Base-by-base conservation (phyloP, 2,888 invertebrate species). In the Leptogaster cylindrica region DNA sequence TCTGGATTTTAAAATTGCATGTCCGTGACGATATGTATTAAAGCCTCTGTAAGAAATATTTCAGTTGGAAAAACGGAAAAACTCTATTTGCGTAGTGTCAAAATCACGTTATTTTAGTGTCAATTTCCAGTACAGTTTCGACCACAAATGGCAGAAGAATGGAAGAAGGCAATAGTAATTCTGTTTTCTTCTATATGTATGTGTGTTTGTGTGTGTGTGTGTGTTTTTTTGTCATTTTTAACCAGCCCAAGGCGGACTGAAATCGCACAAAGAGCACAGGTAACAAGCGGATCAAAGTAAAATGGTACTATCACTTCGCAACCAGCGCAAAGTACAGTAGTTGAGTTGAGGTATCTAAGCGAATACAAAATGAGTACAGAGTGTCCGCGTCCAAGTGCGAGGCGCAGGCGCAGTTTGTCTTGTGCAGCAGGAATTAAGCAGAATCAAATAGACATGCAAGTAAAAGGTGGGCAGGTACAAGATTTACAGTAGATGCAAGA, bases 391-490 rank as follows among this genome's bases (percentile, higher is more conserved):
- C 31, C 33, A 52, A 52, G 33, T 52, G 52, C 31, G 52, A 28
- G 8, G 20, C 31, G 7, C 52, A 33, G 18, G 52, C 52, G 52
- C 52, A 52, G 3, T 28, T 14, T 52, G 52, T 16, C 52, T 52
- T 52, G 18, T 14, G 12, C 10, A 52, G 52, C 10, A 52, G 52
- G 33, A 52, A 14, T 31, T 52, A 28, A 52, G 20, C 52, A 33
- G 52, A 52, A 52, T 41, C 58, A 58, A n/a, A 58, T 58, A 41
- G 39, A 39, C 39, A 18, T 39, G 58, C 23, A 58, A 31, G 52
- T 52, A 52, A 52, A 52, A 52, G 52, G 52, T 52, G 52, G 52
- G 52, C 52, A 52, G 52, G 31, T 25, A 39, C 58, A 39, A 58
- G 41, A 39, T 58, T 25, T 58, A 58, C 25, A 41, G 12, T 25